Percentiles rank a stretch among this genome's conserved stretches.
Conservation (phyloP, 2,113 vertebrate genomes). For the Stegastes partitus region DNA sequence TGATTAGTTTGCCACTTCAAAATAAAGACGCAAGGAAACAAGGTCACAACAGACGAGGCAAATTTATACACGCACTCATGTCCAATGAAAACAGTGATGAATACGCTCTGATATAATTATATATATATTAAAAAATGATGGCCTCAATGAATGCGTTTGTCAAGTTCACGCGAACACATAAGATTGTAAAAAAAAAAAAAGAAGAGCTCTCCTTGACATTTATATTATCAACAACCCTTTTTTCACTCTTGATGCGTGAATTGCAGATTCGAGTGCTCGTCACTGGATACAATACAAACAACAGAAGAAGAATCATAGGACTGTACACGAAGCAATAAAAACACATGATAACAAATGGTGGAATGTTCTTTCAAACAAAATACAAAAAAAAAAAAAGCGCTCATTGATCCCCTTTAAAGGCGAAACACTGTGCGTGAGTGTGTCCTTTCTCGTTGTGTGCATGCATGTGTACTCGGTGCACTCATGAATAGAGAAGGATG, state of each 20-base stretch:
- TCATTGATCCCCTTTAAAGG: conserved; percentile 71
- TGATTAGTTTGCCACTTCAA: conserved; percentile 55
- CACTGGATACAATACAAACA: conserved; percentile 10
- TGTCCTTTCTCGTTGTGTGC: conserved; percentile 60
- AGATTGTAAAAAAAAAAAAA: conserved; percentile 10
- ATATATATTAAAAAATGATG: too few species aligned
- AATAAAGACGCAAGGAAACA: conserved; percentile 36
- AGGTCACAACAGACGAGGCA: conserved; percentile 14
- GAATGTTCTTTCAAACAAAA: conserved; percentile 59
- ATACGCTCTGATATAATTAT: too few species aligned
- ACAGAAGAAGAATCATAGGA: conserved; percentile 29
- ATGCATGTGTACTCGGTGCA: conserved; percentile 51
- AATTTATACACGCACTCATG: conserved; percentile 4
- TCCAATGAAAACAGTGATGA: neutral
- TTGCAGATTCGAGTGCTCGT: conserved; percentile 11
- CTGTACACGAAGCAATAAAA: conserved; percentile 14
- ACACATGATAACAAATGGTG: conserved; percentile 34
- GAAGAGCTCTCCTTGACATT: neutral
- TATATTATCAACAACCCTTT: neutral
- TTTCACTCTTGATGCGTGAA: conserved; percentile 18
- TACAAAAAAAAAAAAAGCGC: conserved; percentile 40
- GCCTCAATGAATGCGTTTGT: neutral
- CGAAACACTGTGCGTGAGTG: conserved; percentile 42
- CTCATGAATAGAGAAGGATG: conserved; percentile 74
- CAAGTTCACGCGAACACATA: neutral